These are phyloP conservation scores for Nysson spinosus DNA, from an alignment of 2,888 invertebrate species.

Conservation along the genomic window DNA sequence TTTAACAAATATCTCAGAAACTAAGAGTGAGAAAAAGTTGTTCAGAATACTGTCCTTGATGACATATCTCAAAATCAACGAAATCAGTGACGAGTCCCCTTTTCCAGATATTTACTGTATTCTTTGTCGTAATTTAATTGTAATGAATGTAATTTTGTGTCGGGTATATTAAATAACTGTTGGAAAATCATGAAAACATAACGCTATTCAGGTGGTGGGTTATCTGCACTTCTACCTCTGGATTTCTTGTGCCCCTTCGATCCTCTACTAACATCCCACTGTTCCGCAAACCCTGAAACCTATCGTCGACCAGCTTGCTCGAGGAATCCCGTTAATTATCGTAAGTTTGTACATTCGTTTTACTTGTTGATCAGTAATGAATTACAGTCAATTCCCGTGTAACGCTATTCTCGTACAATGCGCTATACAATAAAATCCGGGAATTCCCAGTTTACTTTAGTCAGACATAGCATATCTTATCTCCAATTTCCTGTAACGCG, in stretches of 20 bases:
- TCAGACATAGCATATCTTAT: too few relatives aligned
- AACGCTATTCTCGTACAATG: too few relatives aligned
- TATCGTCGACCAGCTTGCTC: conserved; percentile 76
- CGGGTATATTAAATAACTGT: conserved; percentile 12
- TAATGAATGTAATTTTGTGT: conserved; percentile 6
- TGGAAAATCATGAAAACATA: conserved; percentile 37
- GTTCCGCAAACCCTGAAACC: conserved; percentile 76
- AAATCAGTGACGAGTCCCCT: too few relatives aligned
- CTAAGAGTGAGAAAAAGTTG: too few relatives aligned
- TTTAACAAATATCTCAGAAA: too few relatives aligned
- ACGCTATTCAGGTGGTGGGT: conserved; percentile 73
- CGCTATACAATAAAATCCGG: too few relatives aligned
- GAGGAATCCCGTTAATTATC: conserved; percentile 75
- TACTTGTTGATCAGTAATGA: conserved; percentile 10
- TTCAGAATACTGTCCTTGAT: too few relatives aligned
- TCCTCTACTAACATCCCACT: conserved; percentile 76
- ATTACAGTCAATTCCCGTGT: background rate
- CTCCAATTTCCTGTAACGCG: too few relatives aligned
- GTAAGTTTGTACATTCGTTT: conserved; percentile 69
- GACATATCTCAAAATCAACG: too few relatives aligned
- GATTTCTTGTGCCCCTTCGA: conserved; percentile 76
- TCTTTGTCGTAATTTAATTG: too few relatives aligned
- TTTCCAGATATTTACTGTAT: too few relatives aligned
- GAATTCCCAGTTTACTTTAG: too few relatives aligned
- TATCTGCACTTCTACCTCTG: conserved; percentile 75